A percentile compares a stretch with the other conserved stretches of the same genome.
Conservation (phyloP, 2,888 invertebrate genomes). For the Netelia melanura region DNA sequence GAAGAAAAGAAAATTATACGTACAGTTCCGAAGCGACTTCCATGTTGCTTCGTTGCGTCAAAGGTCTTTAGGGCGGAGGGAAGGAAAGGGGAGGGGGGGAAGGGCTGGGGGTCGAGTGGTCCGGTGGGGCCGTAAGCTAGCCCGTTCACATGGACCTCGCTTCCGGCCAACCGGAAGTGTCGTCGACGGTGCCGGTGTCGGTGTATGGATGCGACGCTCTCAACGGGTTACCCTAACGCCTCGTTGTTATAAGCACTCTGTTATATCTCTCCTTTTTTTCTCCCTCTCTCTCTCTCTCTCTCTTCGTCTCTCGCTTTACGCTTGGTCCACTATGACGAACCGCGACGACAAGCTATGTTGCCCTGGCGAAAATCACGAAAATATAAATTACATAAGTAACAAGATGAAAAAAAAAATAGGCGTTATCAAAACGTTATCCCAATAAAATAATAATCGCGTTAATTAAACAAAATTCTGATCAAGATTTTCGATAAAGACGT, state of each 20-base stretch:
- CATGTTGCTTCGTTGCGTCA: constrained; percentile 74
- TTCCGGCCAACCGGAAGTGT: constrained; percentile 86
- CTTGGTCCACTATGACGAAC: no score
- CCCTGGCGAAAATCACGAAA: neutral
- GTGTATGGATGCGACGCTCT: constrained; percentile 67
- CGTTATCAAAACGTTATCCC: neutral
- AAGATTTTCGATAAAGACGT: no score
- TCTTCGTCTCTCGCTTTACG: constrained; percentile 15
- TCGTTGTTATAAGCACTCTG: constrained; percentile 61
- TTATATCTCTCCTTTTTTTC: constrained; percentile 16
- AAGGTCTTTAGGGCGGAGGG: constrained; percentile 60
- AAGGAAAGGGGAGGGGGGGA: neutral
- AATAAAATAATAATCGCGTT: no score
- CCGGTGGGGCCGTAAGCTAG: constrained; percentile 69
- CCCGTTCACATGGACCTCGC: constrained; percentile 80
- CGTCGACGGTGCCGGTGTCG: constrained; percentile 74
- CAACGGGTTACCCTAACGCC: constrained; percentile 60
- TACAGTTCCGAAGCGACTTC: constrained; percentile 83
- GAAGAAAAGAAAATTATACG: constrained; percentile 72
- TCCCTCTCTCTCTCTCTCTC: constrained; percentile 31
- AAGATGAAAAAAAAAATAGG: neutral
- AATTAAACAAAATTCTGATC: no score
- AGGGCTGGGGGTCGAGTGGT: constrained; percentile 51
- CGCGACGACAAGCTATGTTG: neutral
- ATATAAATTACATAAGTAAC: neutral